Evolutionary conservation across 2,888 invertebrate genomes (phyloP), one percentile per base, ranked within the genome.

Genomic region (Philereme transversata): DNA sequence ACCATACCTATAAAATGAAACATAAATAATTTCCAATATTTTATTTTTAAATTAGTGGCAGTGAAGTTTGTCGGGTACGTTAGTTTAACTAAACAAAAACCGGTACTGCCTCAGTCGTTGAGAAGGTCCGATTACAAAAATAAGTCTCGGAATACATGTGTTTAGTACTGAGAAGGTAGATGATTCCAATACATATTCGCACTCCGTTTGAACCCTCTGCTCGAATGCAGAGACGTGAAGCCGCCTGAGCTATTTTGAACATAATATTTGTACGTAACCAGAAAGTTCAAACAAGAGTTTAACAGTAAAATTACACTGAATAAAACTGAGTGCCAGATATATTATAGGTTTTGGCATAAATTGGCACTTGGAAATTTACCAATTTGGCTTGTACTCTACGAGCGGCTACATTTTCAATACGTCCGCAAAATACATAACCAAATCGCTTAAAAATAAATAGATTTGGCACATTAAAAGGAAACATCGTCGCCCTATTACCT

Each of bases 11-110:
- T 5, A 65, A 56, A 68, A 64, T 68, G 62, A 70, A 62, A 53
- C 51, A 65, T 4, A 56, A 46, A 67, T 87, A 82, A 76, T 90
- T 90, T 90, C 89, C 88, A 90, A 90, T 92, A 91, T 88, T 91
- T 91, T 90, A 90, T 90, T 90, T 88, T 91, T 91, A 90, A 90
- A 87, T 91, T 91, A 90, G 88, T 92, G 91, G 91, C 91, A 92
- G 91, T 92, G 91, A 91, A 92, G 87, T 89, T 88, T 86, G 81
- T 86, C 81, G 86, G 87, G 84, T 82, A 86, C 83, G 83, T 83
- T 80, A 81, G 81, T 77, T 75, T 72, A 81, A 76, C 81, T 77
- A 79, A 88, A 89, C 84, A 75, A 73, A 91, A 88, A 74, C 85
- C 80, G 82, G 82, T 81, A 73, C 83, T 84, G 87, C 83, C 83